phyloP scores from a whole-genome alignment of 2,888 invertebrate species.

The Hypomecis atomaria region DNA sequence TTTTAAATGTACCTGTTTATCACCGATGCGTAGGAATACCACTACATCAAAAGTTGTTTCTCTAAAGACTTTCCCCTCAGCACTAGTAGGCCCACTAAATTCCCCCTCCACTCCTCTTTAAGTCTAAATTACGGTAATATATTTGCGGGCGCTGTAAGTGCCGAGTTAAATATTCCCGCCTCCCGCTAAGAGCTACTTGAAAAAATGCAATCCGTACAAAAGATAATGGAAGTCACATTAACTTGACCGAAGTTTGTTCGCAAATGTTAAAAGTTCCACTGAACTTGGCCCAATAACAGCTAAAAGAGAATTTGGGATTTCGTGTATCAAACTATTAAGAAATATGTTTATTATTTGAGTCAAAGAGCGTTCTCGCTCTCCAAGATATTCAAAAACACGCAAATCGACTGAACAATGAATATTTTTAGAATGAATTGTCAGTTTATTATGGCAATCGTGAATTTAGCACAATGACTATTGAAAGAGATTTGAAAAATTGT shows the following conservation, averaged over 20 bases:
- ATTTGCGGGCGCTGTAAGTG: constrained; percentile 69
- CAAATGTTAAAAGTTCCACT: constrained; percentile 23
- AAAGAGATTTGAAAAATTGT: too few relatives aligned
- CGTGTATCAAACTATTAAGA: background rate
- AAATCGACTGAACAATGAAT: too few relatives aligned
- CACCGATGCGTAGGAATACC: too few relatives aligned
- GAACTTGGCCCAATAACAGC: background rate
- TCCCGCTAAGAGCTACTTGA: constrained; percentile 48
- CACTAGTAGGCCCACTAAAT: constrained; percentile 40
- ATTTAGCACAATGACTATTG: too few relatives aligned
- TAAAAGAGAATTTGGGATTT: constrained; percentile 1
- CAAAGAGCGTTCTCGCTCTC: too few relatives aligned
- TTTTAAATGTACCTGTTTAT: too few relatives aligned
- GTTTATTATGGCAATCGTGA: too few relatives aligned
- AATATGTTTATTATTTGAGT: background rate
- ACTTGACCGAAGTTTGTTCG: constrained; percentile 11
- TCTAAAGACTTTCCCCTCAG: background rate
- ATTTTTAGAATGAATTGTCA: too few relatives aligned
- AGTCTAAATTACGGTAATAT: constrained; percentile 69
- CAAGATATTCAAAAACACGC: too few relatives aligned
- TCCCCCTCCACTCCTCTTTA: constrained; percentile 44
- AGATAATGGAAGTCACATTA: constrained; percentile 25
- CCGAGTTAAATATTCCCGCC: constrained; percentile 67
- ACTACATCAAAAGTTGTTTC: background rate
- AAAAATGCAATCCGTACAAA: constrained; percentile 49